phyloP scores from a whole-genome alignment of 2,888 invertebrate species.

The Meiosimyza platycephala region DNA sequence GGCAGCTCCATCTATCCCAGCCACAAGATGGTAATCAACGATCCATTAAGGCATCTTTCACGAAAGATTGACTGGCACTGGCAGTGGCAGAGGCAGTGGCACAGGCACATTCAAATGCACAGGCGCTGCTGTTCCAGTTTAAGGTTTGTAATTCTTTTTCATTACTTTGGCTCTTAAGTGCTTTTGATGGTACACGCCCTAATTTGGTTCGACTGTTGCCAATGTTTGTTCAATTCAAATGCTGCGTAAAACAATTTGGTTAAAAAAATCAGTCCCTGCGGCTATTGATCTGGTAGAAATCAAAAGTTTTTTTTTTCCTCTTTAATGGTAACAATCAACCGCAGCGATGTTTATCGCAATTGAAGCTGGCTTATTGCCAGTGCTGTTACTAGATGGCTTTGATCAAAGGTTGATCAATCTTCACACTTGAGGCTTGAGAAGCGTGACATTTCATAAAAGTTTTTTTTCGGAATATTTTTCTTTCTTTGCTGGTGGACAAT shows the following conservation, averaged over 20 bases:
- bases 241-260: conserved; percentile 16
- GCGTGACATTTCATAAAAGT: conserved; percentile 51
- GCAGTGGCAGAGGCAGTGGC: not conserved
- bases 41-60: conserved; percentile 55
- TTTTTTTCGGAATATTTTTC: conserved; percentile 4
- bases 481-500: conserved; percentile 10
- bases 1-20: conserved; percentile 39
- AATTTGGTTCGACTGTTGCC: conserved; percentile 29
- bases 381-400: conserved; percentile 28
- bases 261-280: conserved; percentile 47
- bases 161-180: conserved; percentile 39
- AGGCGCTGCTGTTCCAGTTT: conserved; percentile 36
- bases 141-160: conserved; percentile 27
- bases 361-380: conserved; percentile 9
- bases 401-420: conserved; percentile 49
- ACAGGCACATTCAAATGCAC: conserved; percentile 19
- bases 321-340: conserved; percentile 56
- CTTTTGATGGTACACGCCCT: conserved; percentile 47
- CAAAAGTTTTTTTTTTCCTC: conserved; percentile 57
- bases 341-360: conserved; percentile 34
- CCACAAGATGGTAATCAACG: conserved; percentile 61
- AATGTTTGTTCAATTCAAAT: conserved; percentile 13
- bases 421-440: conserved; percentile 49
- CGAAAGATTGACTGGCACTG: conserved; percentile 24
- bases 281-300: conserved; percentile 61